These are phyloP conservation scores for Polymixis flavicincta DNA, from an alignment of 2,888 invertebrate species.

Conservation along the genomic window DNA sequence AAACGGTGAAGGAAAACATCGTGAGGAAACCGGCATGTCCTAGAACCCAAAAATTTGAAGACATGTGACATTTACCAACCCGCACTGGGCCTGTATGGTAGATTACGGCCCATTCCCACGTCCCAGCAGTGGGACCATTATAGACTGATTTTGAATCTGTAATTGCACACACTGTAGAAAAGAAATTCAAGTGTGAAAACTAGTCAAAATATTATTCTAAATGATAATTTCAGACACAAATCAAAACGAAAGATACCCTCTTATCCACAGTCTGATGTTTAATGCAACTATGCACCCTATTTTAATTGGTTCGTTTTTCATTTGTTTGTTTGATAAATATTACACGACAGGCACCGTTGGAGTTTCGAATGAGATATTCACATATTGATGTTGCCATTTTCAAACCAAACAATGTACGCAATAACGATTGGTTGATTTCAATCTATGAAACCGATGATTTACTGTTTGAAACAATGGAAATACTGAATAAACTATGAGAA, in stretches of 20 bases:
- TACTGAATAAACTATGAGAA: constrained; percentile 55
- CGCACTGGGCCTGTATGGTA: no score
- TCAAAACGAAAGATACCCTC: constrained; percentile 6
- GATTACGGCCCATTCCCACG: no score
- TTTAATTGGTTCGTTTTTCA: constrained; percentile 80
- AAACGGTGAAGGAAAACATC: no score
- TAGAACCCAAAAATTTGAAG: no score
- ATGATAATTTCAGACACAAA: background rate
- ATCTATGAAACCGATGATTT: constrained; percentile 77
- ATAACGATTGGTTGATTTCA: constrained; percentile 82
- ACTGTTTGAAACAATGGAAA: constrained; percentile 66
- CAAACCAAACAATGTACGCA: constrained; percentile 81
- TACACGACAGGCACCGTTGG: constrained; percentile 79
- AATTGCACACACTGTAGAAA: background rate
- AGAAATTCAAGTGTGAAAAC: background rate
- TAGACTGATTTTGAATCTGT: no score
- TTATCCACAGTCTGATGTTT: constrained; percentile 39
- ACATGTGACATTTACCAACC: no score
- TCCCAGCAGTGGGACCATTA: no score
- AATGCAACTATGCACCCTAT: constrained; percentile 66
- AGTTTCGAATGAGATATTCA: constrained; percentile 85
- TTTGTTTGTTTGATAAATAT: constrained; percentile 81
- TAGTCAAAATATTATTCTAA: background rate
- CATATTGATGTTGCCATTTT: constrained; percentile 86
- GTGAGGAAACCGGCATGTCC: no score